A percentile compares a stretch with the other conserved stretches of the same genome.
Conservation (phyloP, 2,797 vertebrate genomes). For the Lacerta agilis region DNA sequence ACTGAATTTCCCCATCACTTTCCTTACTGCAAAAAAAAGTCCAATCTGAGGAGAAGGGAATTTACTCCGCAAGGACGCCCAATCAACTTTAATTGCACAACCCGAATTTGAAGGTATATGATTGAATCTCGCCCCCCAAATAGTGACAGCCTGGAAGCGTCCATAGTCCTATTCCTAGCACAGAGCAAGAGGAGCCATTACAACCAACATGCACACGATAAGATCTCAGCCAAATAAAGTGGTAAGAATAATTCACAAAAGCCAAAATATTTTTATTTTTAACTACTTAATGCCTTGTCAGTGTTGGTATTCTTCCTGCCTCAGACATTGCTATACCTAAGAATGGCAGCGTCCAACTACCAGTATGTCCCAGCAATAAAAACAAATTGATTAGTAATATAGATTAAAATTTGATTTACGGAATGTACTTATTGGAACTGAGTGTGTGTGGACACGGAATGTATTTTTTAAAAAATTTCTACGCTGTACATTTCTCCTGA, state of each 20-base stretch:
- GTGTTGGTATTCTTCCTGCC: background rate
- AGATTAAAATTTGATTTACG: conserved; percentile 52
- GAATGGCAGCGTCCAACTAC: conserved; percentile 1
- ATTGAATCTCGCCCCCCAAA: no score
- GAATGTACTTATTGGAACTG: conserved; percentile 38
- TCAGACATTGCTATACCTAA: background rate
- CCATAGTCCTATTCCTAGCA: background rate
- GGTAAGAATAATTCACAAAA: background rate
- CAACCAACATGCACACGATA: background rate
- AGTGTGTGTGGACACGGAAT: conserved; percentile 61
- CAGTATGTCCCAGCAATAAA: conserved; percentile 61
- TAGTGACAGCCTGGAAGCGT: no score
- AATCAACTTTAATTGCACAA: no score
- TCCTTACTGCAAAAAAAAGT: no score
- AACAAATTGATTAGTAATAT: conserved; percentile 15
- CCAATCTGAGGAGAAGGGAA: no score
- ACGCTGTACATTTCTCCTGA: conserved; percentile 78
- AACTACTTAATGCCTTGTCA: background rate
- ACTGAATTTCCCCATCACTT: no score
- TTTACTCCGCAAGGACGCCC: no score
- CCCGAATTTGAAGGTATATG: no score
- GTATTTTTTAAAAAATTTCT: conserved; percentile 73
- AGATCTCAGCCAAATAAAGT: background rate
- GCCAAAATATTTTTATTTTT: background rate
- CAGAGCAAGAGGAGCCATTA: background rate